A percentile compares a stretch with the other conserved stretches of the same genome.
phyloP scores from a whole-genome alignment of 2,797 vertebrate species.

The Aplochiton taeniatus region DNA sequence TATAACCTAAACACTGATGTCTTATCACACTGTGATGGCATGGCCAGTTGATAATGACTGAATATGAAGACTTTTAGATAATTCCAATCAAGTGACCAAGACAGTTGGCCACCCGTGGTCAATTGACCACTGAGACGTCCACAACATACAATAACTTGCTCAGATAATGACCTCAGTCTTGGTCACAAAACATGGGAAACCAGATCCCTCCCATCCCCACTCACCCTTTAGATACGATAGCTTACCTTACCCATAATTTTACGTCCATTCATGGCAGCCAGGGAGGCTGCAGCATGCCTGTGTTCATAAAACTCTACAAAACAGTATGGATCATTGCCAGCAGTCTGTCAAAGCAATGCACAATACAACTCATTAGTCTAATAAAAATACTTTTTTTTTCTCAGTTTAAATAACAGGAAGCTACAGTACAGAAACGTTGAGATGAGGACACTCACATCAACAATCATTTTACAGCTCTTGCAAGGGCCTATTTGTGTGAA shows the following conservation, averaged over 20 bases:
- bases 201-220: slow-evolving; percentile 58
- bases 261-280: slow-evolving; percentile 98
- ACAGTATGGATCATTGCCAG: slow-evolving; percentile 97
- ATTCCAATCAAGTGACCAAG: too few relatives aligned
- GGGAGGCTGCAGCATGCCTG: slow-evolving; percentile 93
- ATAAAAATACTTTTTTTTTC: neutral
- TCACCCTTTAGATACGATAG: slow-evolving; percentile 81
- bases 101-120: neutral
- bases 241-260: slow-evolving; percentile 99
- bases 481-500: slow-evolving; percentile 98
- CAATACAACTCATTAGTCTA: neutral
- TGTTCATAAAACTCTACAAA: slow-evolving; percentile 99
- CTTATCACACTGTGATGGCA: too few relatives aligned
- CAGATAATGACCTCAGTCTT: neutral
- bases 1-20: too few relatives aligned
- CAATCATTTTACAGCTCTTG: slow-evolving; percentile 99
- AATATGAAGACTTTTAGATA: too few relatives aligned
- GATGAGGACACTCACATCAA: slow-evolving; percentile 84
- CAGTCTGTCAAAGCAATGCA: slow-evolving; percentile 79
- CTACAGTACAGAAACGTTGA: neutral
- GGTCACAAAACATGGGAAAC: neutral
- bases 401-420: neutral
- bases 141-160: too few relatives aligned
- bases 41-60: too few relatives aligned
- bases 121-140: too few relatives aligned